Base-by-base conservation (phyloP, 2,113 vertebrate species). In the Trachemys scripta region DNA sequence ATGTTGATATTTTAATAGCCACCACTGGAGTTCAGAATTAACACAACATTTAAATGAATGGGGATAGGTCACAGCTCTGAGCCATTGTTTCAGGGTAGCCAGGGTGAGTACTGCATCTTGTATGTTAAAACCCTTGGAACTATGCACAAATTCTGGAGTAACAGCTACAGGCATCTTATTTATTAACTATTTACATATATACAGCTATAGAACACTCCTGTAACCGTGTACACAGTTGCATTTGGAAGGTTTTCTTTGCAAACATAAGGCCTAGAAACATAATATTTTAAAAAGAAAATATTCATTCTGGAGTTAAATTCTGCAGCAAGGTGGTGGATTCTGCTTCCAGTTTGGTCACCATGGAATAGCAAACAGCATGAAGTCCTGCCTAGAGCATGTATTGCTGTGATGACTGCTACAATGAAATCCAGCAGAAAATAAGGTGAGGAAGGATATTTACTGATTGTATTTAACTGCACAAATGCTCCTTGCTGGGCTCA, bases 141-240 rank as follows among this genome's bases (percentile, higher is more conserved):
- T 72, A 22, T 72, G 19, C 65, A 72, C 19, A 22, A 19, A 72
- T 38, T 72, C 8, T 72, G 65, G n/a, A 38, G 19, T 17, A n/a
- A 31, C n/a, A 22, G 38, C 24, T 38, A 5, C 50, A 83, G 76
- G 19, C 47, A 42, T 56, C 81, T 14, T 14, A 2, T 24, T 83
- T 42, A 49, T 5, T 4, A 20, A 50, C 17, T 38, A 16, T 29
- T 49, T 42, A 56, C 59, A 10, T 20, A 7, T 80, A 24, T 42
- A 0, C 1, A 0, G 16, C 50, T 42, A 27, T 35, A 35, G 5
- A 3, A 22, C 75, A 29, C 27, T 24, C 79, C 49, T 4, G 29
- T 1, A 17, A 6, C 14, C 14, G 1, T 0, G 17, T 17, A 49
- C n/a, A 35, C 51, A 16, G 50, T 20, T 2, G 0, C 6, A 57